These are phyloP conservation scores for Stictonetta naevosa DNA, from an alignment of 2,113 vertebrate genomes.

Conservation along the genomic window DNA sequence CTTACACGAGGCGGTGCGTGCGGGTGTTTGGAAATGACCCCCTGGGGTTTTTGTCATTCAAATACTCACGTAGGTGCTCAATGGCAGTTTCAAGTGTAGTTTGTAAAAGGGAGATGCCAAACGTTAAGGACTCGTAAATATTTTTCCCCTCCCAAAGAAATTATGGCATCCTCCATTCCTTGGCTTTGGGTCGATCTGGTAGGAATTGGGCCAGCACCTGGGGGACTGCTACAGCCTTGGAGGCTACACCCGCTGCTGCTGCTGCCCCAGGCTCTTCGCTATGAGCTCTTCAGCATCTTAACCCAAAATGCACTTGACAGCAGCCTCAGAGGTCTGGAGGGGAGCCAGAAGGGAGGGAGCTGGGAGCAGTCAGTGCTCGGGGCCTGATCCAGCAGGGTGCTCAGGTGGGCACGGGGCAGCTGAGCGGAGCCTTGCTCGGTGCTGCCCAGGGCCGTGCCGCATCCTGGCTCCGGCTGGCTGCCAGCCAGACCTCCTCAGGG, in stretches of 20 bases:
- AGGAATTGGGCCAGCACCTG: background rate
- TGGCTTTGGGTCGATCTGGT: background rate
- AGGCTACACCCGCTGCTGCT: background rate
- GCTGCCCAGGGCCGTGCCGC: background rate
- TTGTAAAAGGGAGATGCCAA: background rate
- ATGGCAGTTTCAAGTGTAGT: accelerated
- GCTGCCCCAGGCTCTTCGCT: background rate
- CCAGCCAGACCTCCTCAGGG: background rate
- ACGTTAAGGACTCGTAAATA: background rate
- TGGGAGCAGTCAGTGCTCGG: background rate
- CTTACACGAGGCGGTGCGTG: background rate
- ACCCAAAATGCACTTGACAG: background rate
- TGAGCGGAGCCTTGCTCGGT: background rate
- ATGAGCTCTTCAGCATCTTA: background rate
- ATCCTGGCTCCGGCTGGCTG: constrained; percentile 6
- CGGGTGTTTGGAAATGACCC: background rate
- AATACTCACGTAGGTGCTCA: background rate
- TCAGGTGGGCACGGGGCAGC: accelerated
- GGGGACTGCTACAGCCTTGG: background rate
- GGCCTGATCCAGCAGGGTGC: background rate
- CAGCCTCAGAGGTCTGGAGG: background rate
- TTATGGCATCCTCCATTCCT: background rate
- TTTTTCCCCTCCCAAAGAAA: background rate
- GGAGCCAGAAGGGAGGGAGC: background rate
- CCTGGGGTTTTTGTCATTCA: background rate